These are phyloP conservation scores for Tympanoctomys barrerae DNA, from an alignment of 2,797 vertebrate genomes.

Conservation along the genomic window DNA sequence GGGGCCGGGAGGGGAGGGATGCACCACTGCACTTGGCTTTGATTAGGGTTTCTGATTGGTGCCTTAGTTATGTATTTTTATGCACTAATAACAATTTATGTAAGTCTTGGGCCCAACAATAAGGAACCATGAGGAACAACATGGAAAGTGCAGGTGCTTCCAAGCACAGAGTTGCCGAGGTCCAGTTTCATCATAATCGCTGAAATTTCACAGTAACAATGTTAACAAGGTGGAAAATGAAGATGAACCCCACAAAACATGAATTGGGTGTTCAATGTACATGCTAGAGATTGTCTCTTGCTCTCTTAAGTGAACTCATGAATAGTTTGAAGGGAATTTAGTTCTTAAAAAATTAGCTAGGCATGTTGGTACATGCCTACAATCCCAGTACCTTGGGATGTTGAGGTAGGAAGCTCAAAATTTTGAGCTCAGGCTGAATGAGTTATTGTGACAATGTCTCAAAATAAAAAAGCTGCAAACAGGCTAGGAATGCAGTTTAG, in stretches of 20 bases:
- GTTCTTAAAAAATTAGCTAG: not conserved
- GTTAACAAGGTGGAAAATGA: not conserved
- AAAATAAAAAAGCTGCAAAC: not conserved
- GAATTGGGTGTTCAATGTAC: not conserved
- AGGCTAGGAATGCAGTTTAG: not conserved
- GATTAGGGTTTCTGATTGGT: not conserved
- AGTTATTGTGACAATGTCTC: not conserved
- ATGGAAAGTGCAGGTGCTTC: not conserved
- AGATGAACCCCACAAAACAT: fast-evolving
- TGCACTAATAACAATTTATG: not conserved
- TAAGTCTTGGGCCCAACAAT: not conserved
- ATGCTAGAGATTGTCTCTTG: not conserved
- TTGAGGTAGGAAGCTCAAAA: not conserved
- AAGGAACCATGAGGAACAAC: not conserved
- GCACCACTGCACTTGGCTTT: not conserved
- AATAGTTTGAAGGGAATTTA: not conserved
- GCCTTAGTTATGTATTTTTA: constrained; percentile 5
- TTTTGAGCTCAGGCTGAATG: not conserved
- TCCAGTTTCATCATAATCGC: fast-evolving
- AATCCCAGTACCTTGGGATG: not conserved
- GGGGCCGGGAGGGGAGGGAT: fast-evolving
- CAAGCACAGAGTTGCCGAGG: not conserved
- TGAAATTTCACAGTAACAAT: not conserved
- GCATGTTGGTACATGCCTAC: not conserved
- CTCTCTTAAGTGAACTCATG: not conserved